Conservation (phyloP, 2,113 vertebrate genomes). For the Elanoides forficatus region DNA sequence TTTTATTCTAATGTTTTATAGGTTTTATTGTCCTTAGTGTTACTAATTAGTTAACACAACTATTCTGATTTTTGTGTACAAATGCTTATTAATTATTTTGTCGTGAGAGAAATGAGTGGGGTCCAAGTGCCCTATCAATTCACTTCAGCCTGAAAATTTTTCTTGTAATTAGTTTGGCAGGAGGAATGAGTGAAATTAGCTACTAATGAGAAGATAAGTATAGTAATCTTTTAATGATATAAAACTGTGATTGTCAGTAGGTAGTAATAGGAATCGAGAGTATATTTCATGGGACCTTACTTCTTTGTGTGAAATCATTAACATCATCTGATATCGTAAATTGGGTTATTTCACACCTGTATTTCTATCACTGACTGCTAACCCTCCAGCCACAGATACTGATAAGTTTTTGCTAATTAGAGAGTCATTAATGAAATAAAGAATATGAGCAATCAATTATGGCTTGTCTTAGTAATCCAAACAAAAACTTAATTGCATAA, state of each 20-base stretch:
- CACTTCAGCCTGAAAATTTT: conserved; percentile 63
- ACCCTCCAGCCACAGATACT: conserved; percentile 61
- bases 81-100: conserved; percentile 66
- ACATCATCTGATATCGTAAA: conserved; percentile 63
- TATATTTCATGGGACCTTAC: conserved; percentile 62
- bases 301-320: conserved; percentile 69
- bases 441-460: conserved; percentile 69
- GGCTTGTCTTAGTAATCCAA: conserved; percentile 53
- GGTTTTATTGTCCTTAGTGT: conserved; percentile 55
- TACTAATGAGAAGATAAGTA: conserved; percentile 77
- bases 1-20: conserved; percentile 12
- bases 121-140: conserved; percentile 72
- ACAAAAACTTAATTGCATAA: conserved; percentile 56
- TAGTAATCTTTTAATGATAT: conserved; percentile 69
- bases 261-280: conserved; percentile 58
- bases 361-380: conserved; percentile 66
- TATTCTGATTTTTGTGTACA: conserved; percentile 52
- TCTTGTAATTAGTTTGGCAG: conserved; percentile 75
- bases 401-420: conserved; percentile 72
- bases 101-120: conserved; percentile 53
- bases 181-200: conserved; percentile 72
- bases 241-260: conserved; percentile 67
- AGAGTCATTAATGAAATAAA: conserved; percentile 67
- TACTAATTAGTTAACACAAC: conserved; percentile 64
- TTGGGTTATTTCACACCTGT: conserved; percentile 72